phyloP scores from a whole-genome alignment of 2,888 invertebrate species.

The Pinctada fucata region DNA sequence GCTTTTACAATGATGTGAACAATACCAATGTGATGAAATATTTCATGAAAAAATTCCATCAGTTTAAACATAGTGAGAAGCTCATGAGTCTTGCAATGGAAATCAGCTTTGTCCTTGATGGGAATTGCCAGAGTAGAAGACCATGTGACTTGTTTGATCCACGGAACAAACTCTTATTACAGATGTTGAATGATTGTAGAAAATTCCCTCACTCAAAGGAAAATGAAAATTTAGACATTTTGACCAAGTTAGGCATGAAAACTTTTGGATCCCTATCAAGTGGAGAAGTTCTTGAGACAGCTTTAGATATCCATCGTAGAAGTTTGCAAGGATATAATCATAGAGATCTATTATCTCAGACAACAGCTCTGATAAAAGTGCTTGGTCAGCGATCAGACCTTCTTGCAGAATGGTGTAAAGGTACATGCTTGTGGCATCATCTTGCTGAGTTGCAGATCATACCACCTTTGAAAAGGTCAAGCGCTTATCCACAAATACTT shows the following conservation, averaged over 20 bases:
- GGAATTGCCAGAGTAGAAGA: conserved; percentile 9
- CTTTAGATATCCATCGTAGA: conserved; percentile 14
- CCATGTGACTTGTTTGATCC: conserved; percentile 44
- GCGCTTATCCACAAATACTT: conserved; percentile 10
- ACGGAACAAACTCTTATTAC: conserved; percentile 14
- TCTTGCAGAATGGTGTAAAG: background rate
- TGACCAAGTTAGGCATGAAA: conserved; percentile 41
- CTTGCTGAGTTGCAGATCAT: background rate
- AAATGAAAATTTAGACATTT: background rate
- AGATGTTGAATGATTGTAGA: conserved; percentile 23
- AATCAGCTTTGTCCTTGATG: conserved; percentile 35
- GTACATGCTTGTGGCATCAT: background rate
- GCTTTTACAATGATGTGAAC: conserved; percentile 20
- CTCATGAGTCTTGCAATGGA: conserved; percentile 26
- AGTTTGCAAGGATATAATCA: background rate
- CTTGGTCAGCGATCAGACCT: background rate
- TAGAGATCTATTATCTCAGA: background rate
- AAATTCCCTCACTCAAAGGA: conserved; percentile 27
- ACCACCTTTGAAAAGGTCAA: background rate
- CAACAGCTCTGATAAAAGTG: background rate
- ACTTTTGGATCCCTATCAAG: conserved; percentile 15
- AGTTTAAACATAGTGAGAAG: conserved; percentile 11
- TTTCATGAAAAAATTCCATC: conserved; percentile 24
- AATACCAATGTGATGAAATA: conserved; percentile 39
- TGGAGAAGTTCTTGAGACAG: conserved; percentile 27